phyloP scores from a whole-genome alignment of 2,797 vertebrate species.

The Microhierax caerulescens region DNA sequence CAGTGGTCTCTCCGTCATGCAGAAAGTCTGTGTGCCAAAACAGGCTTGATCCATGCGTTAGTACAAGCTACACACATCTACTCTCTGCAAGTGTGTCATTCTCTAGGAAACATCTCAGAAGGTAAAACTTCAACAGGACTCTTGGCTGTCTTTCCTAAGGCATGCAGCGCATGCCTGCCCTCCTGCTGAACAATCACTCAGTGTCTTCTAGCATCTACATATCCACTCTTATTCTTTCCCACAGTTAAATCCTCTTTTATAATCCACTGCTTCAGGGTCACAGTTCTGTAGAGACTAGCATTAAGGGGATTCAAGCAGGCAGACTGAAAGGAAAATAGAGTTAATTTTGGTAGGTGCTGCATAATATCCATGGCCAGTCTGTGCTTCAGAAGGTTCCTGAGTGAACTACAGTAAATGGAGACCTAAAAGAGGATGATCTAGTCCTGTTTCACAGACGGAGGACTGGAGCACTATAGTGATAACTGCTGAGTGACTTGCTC shows the following conservation, averaged over 20 bases:
- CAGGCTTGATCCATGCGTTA: not conserved
- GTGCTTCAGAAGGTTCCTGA: not conserved
- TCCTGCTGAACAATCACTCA: not conserved
- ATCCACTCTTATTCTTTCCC: not conserved
- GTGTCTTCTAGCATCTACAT: constrained; percentile 5
- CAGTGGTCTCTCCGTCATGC: not conserved
- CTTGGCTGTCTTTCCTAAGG: not conserved
- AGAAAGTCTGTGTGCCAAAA: not conserved
- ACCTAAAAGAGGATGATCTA: not conserved
- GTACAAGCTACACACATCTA: not conserved
- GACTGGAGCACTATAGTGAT: not conserved
- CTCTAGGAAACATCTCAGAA: not conserved
- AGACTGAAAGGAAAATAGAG: not conserved
- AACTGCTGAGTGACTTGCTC: not conserved
- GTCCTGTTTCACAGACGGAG: not conserved
- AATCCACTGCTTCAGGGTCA: not conserved
- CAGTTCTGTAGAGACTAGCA: not conserved
- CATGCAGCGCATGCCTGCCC: not conserved
- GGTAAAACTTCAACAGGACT: not conserved
- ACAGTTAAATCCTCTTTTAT: not conserved
- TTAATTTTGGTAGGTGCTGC: not conserved
- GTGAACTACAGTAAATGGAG: not conserved
- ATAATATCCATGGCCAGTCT: not conserved
- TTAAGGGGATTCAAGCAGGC: not conserved
- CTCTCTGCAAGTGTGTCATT: not conserved